A percentile compares a stretch with the other conserved stretches of the same genome.
These are phyloP conservation scores for Girardinus metallicus DNA, from an alignment of 2,797 vertebrate species.

Conservation along the genomic window DNA sequence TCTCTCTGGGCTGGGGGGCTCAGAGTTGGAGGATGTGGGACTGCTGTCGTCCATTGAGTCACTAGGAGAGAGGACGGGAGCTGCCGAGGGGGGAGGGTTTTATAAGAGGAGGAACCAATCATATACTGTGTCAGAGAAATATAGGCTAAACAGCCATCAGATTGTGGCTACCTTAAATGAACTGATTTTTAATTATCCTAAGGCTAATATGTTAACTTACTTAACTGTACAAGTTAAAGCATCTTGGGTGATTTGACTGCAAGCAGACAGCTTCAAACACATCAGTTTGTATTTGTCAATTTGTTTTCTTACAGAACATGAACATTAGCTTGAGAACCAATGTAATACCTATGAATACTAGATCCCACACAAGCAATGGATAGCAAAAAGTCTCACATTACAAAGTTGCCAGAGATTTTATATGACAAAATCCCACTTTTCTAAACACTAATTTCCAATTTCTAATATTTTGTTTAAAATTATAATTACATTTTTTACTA, in stretches of 20 bases:
- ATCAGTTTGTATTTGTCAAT: not conserved
- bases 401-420: not conserved
- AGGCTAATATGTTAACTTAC: slow-evolving; percentile 1
- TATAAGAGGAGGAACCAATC: slow-evolving; percentile 81
- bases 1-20: slow-evolving; percentile 74
- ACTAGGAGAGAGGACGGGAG: slow-evolving; percentile 76
- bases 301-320: not conserved
- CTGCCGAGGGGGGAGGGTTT: slow-evolving; percentile 79
- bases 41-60: slow-evolving; percentile 79
- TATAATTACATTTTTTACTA: not conserved
- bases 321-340: not conserved
- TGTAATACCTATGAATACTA: not conserved
- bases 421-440: not conserved
- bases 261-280: slow-evolving; percentile 8
- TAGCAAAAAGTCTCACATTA: not conserved
- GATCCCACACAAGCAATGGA: not conserved
- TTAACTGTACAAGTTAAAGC: not conserved
- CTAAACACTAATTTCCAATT: not conserved
- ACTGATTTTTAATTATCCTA: not conserved
- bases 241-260: not conserved
- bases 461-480: not conserved
- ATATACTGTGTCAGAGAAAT: slow-evolving; percentile 71
- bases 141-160: slow-evolving; percentile 64
- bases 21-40: slow-evolving; percentile 72
- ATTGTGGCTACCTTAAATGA: slow-evolving; percentile 54